These are phyloP conservation scores for Magallana angulata DNA, from an alignment of 1,140 invertebrate genomes.

Conservation along the genomic window DNA sequence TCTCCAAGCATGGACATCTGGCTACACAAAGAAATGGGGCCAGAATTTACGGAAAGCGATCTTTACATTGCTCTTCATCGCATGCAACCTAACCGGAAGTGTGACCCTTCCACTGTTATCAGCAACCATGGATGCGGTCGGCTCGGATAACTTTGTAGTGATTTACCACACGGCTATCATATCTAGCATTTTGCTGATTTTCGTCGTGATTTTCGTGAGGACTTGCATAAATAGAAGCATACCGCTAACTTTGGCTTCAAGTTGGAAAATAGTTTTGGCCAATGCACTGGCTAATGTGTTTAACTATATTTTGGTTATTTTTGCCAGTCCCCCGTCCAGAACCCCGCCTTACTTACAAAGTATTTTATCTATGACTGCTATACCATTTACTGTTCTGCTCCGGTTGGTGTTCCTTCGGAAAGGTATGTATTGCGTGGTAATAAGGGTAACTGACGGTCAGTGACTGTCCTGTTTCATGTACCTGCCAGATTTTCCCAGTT, in stretches of 20 bases:
- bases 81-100: slow-evolving; percentile 58
- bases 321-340: slow-evolving; percentile 55
- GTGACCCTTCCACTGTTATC: slow-evolving; percentile 59
- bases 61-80: slow-evolving; percentile 53
- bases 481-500: too few relatives aligned
- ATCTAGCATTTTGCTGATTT: slow-evolving; percentile 51
- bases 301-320: slow-evolving; percentile 63
- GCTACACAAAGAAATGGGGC: neutral
- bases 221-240: slow-evolving; percentile 23
- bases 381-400: slow-evolving; percentile 64
- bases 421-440: slow-evolving; percentile 46
- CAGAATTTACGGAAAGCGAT: slow-evolving; percentile 29
- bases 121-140: slow-evolving; percentile 51
- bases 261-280: slow-evolving; percentile 48
- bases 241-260: slow-evolving; percentile 48
- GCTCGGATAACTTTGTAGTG: slow-evolving; percentile 57
- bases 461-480: too few relatives aligned
- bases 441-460: too few relatives aligned
- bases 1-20: slow-evolving; percentile 36
- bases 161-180: slow-evolving; percentile 49
- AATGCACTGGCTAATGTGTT: slow-evolving; percentile 56
- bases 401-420: slow-evolving; percentile 61
- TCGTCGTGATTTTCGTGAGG: slow-evolving; percentile 45
- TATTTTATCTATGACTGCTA: slow-evolving; percentile 56
- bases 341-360: slow-evolving; percentile 65